Percentiles rank a stretch among this genome's conserved stretches.
Conservation (phyloP, 2,113 vertebrate species). For the Nothoprocta pentlandii region DNA sequence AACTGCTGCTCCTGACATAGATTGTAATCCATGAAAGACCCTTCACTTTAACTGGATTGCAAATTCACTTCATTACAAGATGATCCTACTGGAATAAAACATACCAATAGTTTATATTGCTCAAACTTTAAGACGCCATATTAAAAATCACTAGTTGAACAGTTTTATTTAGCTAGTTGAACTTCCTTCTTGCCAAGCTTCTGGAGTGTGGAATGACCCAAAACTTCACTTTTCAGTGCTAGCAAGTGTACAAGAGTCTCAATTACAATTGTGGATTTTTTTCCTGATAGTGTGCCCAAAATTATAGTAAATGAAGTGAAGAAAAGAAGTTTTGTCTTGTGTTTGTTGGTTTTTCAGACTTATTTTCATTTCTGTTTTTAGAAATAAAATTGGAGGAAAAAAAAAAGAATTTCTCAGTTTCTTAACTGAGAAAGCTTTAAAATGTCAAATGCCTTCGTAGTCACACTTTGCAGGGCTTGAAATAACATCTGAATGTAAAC, state of each 20-base stretch:
- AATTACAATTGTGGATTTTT: not conserved
- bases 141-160: not conserved
- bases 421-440: not conserved
- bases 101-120: not conserved
- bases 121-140: not conserved
- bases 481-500: slow-evolving; percentile 8
- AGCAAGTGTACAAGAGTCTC: not conserved
- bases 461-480: not conserved
- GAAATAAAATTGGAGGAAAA: not conserved
- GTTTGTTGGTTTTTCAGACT: not conserved
- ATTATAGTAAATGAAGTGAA: not conserved
- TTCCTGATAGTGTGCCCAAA: not conserved
- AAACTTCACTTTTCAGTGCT: not conserved
- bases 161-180: not conserved
- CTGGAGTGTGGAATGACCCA: not conserved
- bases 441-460: not conserved
- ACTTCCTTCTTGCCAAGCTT: not conserved
- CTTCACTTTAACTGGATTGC: not conserved
- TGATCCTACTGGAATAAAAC: not conserved
- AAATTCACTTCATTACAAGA: not conserved
- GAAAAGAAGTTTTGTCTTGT: not conserved
- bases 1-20: not conserved
- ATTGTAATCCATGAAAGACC: not conserved
- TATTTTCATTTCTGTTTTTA: not conserved
- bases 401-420: not conserved